Evolutionary conservation across 2,888 invertebrate genomes (phyloP), one percentile per base, ranked within the genome.

Genomic region (Cataglyphis albicans): DNA sequence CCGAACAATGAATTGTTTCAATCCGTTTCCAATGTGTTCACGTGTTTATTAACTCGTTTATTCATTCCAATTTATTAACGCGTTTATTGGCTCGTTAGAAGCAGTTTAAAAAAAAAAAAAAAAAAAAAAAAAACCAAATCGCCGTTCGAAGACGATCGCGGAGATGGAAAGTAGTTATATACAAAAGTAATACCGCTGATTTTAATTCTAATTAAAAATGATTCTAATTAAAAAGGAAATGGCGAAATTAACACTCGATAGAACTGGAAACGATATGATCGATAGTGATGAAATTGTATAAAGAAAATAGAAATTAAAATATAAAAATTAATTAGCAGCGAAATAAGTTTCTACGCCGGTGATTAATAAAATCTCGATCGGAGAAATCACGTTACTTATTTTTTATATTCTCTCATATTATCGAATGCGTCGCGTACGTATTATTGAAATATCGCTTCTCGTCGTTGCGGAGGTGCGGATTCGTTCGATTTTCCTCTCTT

Each of bases 401-500:
- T 67, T 57, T 41, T 68, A 57, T 68, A 70, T 9, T 32, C 9
- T 44, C 59, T 57, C 41, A 29, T 55, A 9, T 32, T 32, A 21
- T n/a, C 41, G 63, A 64, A 9, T 52, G 52, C 52, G 7, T 48
- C n/a, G 7, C 15, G n/a, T n/a, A 21, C 3, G 15, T 44, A 44
- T 52, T 52, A 52, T 52, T 7, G 52, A 52, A n/a, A 52, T n/a
- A 48, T 41, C 57, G 44, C 52, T 9, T 57, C 44, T 57, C 44
- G 7, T 29, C 41, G 44, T 44, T 18, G 21, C 21, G 1, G 70
- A 70, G 57, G 3, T 35, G 67, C 25, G 55, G 32, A 44, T 41
- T 41, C 21, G 78, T 72, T 80, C 72, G 72, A 80, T 80, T 80
- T 72, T 72, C 44, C 41, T 44, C 70, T 32, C 18, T 55, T 21